Evolutionary conservation across 2,797 vertebrate species (phyloP), one percentile per base, ranked within the genome.

Genomic region (Eulemur albifrons): DNA sequence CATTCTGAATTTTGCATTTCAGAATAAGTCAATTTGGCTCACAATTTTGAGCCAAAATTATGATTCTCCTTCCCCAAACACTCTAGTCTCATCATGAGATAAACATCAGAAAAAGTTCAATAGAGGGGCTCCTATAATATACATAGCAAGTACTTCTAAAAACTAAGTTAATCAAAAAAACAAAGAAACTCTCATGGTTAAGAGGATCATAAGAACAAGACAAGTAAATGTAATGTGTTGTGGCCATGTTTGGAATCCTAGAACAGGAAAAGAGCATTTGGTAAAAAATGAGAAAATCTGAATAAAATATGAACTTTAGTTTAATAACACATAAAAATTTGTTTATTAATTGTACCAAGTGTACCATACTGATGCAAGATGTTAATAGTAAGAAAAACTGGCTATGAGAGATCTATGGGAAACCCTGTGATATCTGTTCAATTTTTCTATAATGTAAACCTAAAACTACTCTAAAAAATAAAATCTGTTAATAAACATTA

Each of bases 281-380:
- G 54, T 72, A 89, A 75, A 88, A 95, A 11, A 43, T 90, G 69
- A 88, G 27, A 10, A 38, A 75, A 80, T 59, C 23, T 59, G 38
- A 69, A 43, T 70, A 23, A 73, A 89, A 43, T 48, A 38, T 13
- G 2, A 14, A 63, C 20, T 48, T 72, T 14, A 50, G 4, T 48
- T 76, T 72, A 92, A 75, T 23, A 95, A 69, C 57, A 59, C 35
- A 35, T 67, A 6, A 72, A 69, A 61, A 57, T 57, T 23, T 2
- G 3, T n/a, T 95, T 14, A 38, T 23, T 32, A 75, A 27, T 52
- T 59, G 1, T 38, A 35, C 67, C 21, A 89, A 52, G 32, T 65
- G 8, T 65, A 32, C 15, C 15, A 52, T 73, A 83, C 4, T 73
- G 21, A 84, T 32, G 3, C 38, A 82, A 70, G 23, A 59, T 70